A percentile compares a stretch with the other conserved stretches of the same genome.
phyloP scores from a whole-genome alignment of 2,888 invertebrate species.

The Rugalucina vietnamica region DNA sequence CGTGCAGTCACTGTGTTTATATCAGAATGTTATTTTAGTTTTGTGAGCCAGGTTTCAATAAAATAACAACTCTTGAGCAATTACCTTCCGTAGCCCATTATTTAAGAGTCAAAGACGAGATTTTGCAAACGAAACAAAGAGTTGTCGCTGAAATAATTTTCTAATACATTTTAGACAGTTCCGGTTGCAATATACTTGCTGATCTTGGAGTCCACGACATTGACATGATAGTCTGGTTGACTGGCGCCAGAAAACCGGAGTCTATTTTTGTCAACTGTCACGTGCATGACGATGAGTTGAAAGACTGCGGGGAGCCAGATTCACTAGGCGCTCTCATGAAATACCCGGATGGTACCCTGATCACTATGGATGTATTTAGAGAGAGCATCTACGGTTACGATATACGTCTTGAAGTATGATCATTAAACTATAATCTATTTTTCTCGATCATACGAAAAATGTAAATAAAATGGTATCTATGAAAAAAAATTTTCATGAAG shows the following conservation, averaged over 20 bases:
- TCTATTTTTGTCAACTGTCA: conserved; percentile 86
- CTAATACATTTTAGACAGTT: conserved; percentile 82
- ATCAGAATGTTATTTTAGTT: too few species aligned
- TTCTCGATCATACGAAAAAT: too few species aligned
- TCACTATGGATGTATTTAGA: conserved; percentile 88
- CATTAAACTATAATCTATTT: too few species aligned
- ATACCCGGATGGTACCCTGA: conserved; percentile 88
- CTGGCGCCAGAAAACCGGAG: conserved; percentile 87
- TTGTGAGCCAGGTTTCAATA: too few species aligned
- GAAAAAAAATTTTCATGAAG: too few species aligned
- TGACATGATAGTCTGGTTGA: conserved; percentile 88
- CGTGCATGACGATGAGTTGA: conserved; percentile 87
- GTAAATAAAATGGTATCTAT: too few species aligned
- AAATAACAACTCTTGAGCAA: too few species aligned
- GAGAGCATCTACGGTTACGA: conserved; percentile 89
- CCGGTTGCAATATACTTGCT: conserved; percentile 87
- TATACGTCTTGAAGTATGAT: conserved; percentile 88
- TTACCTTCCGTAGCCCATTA: too few species aligned
- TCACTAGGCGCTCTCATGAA: conserved; percentile 87
- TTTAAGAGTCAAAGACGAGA: too few species aligned
- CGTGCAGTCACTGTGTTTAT: too few species aligned
- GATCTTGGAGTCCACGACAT: conserved; percentile 90
- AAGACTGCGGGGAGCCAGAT: conserved; percentile 87
- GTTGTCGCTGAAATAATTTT: too few species aligned
- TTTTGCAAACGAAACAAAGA: too few species aligned